Conservation (phyloP, 1,140 invertebrate genomes). For the Eumaeus atala region DNA sequence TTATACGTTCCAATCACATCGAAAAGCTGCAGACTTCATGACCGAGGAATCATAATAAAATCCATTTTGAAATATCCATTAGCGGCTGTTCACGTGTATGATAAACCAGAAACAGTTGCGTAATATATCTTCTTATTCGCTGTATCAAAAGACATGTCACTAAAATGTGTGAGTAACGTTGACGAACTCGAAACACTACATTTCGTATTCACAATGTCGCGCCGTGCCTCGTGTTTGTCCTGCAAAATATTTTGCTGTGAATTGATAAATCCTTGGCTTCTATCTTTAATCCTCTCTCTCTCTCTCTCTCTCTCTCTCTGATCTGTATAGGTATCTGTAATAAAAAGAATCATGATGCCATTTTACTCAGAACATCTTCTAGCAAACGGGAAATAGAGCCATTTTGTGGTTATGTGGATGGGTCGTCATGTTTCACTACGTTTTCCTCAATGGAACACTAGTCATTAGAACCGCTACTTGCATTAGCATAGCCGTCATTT, state of each 20-base stretch:
- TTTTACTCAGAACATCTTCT: too few species aligned
- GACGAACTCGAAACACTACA: constrained; percentile 37
- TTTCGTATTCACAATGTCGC: constrained; percentile 39
- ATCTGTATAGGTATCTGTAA: too few species aligned
- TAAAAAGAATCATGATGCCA: too few species aligned
- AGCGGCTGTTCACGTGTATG: constrained; percentile 51
- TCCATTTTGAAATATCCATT: constrained; percentile 56
- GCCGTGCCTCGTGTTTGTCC: constrained; percentile 8
- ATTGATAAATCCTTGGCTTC: background rate
- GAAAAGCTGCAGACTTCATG: constrained; percentile 46
- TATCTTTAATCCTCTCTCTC: too few species aligned
- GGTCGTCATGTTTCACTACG: too few species aligned
- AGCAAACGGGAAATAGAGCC: too few species aligned
- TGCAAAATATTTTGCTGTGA: background rate
- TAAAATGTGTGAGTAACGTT: constrained; percentile 41
- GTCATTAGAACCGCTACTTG: too few species aligned
- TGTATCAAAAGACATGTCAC: constrained; percentile 28
- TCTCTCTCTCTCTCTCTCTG: too few species aligned
- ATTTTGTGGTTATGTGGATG: too few species aligned
- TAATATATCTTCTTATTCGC: constrained; percentile 37
- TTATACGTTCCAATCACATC: constrained; percentile 47
- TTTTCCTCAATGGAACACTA: too few species aligned
- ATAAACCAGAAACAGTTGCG: constrained; percentile 52
- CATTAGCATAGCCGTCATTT: too few species aligned
- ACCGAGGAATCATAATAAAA: constrained; percentile 54